Evolutionary conservation across 2,113 vertebrate genomes (phyloP).

Genomic region (Scortum barcoo): DNA sequence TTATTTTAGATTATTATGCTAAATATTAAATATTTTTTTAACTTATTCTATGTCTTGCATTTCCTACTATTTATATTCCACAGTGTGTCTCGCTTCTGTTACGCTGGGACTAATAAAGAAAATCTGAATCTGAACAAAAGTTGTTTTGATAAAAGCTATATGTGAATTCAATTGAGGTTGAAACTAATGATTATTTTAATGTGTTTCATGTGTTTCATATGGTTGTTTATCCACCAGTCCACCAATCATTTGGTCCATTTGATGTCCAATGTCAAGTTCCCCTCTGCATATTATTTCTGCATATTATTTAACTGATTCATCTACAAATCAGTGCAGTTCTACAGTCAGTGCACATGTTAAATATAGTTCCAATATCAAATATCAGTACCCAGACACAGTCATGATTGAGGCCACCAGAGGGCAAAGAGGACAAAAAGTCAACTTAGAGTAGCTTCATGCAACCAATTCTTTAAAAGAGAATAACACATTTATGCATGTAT

Average conservation of each 20-base stretch:
- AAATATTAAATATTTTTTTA: too few relatives aligned
- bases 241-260: neutral
- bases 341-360: neutral
- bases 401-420: constrained; percentile 55
- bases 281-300: neutral
- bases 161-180: neutral
- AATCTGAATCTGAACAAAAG: too few relatives aligned
- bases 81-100: too few relatives aligned
- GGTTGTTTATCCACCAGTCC: neutral
- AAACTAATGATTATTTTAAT: neutral
- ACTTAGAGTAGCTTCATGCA: neutral
- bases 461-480: neutral
- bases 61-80: too few relatives aligned
- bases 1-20: too few relatives aligned
- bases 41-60: too few relatives aligned
- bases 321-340: neutral
- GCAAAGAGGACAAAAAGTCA: neutral
- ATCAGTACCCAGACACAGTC: neutral
- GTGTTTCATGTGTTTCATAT: neutral
- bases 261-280: neutral
- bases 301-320: neutral
- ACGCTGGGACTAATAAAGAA: too few relatives aligned
- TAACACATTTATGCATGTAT: neutral
- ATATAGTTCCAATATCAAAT: neutral
- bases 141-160: neutral